A percentile compares a stretch with the other conserved stretches of the same genome.
phyloP scores from a whole-genome alignment of 1,140 invertebrate genomes.

The Ceratoteleas bidentatus region DNA sequence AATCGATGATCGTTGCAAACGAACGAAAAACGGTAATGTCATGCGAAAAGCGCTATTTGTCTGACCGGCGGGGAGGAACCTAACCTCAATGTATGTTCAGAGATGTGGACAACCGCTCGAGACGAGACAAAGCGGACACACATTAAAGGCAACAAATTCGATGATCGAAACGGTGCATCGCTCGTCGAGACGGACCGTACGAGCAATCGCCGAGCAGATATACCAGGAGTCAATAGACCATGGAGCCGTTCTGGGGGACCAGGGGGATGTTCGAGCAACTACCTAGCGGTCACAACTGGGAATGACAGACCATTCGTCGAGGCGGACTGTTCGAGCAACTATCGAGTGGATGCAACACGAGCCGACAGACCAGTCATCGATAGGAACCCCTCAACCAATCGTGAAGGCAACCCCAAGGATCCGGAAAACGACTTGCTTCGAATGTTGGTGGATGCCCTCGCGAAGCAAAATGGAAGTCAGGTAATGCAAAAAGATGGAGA shows the following conservation, averaged over 20 bases:
- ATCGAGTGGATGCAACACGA: too few relatives aligned
- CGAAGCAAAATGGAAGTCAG: not conserved
- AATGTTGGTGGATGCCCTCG: not conserved
- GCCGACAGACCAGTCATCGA: not conserved
- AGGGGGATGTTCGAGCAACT: too few relatives aligned
- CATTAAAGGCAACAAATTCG: too few relatives aligned
- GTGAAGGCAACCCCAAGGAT: not conserved
- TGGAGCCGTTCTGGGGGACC: too few relatives aligned
- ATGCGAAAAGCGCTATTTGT: not conserved
- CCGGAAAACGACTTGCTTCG: not conserved
- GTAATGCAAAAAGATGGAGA: not conserved
- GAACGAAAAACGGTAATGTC: not conserved
- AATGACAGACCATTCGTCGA: too few relatives aligned
- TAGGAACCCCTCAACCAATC: not conserved
- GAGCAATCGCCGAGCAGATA: not conserved
- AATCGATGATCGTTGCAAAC: not conserved
- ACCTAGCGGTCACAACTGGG: too few relatives aligned
- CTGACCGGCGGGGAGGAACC: not conserved
- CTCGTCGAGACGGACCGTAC: not conserved
- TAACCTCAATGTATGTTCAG: not conserved
- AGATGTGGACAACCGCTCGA: not conserved
- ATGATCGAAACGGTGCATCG: too few relatives aligned
- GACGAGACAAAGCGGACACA: not conserved
- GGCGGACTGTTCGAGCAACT: not conserved
- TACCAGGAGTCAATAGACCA: too few relatives aligned